Evolutionary conservation across 2,113 vertebrate species (phyloP), one percentile per base, ranked within the genome.

Genomic region (Pelecanus crispus): DNA sequence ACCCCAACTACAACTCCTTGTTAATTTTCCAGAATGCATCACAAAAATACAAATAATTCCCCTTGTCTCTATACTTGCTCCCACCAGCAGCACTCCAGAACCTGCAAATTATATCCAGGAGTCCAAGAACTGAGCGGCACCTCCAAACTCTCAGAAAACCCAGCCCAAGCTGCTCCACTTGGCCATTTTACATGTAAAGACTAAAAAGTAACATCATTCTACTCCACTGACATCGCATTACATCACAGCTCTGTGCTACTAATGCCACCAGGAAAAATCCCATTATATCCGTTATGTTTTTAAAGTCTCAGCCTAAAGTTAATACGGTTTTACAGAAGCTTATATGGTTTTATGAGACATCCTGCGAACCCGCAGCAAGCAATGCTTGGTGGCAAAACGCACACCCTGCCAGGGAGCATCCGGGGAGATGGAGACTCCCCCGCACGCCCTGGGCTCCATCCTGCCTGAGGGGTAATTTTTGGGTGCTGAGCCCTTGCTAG

Each of bases 361-460:
- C 62, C 82, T 66, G 49, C 1, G 6, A 56, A 91, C 50, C 59
- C 53, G 86, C 36, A 63, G 67, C 40, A 36, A 21, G 56, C 1
- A 28, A 77, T 6, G 32, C 49, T 38, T 2, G 1, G 62, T 1
- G 1, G 72, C 49, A 79, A 36, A 70, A 26, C 2, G 7, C 16
- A 8, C 5, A 0, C 17, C 36, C 29, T 66, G 45, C 50, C 50
- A 26, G 24, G 55, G 36, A 77, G 78, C 36, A 45, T 70, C 40
- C 0, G 0, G 36, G 28, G 62, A 26, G 28, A 49, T 1, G 17
- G 49, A 40, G 38, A 24, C 17, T 45, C 11, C 52, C 49, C 50
- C 36, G 47, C 19, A 17, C 1, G 2, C 2, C 18, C 63, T 0
- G 1, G 32, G 45, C 26, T 71, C 66, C 7, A 0, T 29, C 19